These are phyloP conservation scores for Hyaena hyaena DNA, from an alignment of 2,113 vertebrate species.

Conservation along the genomic window DNA sequence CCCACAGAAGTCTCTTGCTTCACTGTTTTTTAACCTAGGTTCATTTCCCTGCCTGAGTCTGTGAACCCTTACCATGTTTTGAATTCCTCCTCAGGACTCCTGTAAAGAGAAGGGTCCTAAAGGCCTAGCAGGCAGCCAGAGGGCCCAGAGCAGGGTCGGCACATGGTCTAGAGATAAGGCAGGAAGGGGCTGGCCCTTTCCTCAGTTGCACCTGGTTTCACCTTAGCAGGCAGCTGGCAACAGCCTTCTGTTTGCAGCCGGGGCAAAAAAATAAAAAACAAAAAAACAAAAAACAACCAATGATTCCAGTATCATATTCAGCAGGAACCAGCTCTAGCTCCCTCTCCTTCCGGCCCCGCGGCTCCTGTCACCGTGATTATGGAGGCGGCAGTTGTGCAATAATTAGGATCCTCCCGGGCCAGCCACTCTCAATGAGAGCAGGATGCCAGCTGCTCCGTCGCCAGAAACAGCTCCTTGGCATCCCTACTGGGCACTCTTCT, in stretches of 20 bases:
- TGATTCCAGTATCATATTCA: constrained; percentile 67
- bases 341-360: constrained; percentile 75
- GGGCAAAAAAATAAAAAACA: constrained; percentile 51
- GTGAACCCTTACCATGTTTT: accelerated
- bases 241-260: constrained; percentile 1
- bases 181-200: constrained; percentile 60
- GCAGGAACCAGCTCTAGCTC: constrained; percentile 75
- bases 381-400: constrained; percentile 82
- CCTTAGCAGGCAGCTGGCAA: constrained; percentile 59
- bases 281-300: neutral
- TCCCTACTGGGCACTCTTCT: constrained; percentile 49
- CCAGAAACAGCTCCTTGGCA: constrained; percentile 84
- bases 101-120: neutral
- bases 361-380: constrained; percentile 82
- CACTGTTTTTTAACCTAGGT: neutral
- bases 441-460: constrained; percentile 80
- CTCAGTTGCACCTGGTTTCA: constrained; percentile 80
- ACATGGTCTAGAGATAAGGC: neutral
- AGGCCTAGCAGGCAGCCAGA: neutral
- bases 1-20: neutral
- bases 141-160: neutral
- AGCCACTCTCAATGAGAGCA: constrained; percentile 79
- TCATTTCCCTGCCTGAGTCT: neutral
- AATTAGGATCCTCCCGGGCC: constrained; percentile 86
- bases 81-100: neutral